Evolutionary conservation across 2,797 vertebrate species (phyloP).

Genomic region (Siniperca undulata): DNA sequence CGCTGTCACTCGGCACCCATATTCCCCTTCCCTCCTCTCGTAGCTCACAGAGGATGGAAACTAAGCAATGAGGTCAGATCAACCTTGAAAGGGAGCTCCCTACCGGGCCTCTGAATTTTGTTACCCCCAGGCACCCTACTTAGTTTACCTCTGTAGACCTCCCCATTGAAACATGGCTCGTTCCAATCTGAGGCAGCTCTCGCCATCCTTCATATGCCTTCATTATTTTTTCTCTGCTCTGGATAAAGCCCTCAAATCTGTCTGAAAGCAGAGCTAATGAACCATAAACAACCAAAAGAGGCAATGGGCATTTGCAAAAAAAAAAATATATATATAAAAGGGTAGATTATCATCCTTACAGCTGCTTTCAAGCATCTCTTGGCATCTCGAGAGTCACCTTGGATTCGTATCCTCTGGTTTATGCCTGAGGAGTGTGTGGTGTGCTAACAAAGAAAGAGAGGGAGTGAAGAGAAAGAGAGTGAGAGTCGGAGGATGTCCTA

Average conservation of each 20-base stretch:
- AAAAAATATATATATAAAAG: neutral
- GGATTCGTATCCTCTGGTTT: slow-evolving; percentile 74
- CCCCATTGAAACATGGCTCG: slow-evolving; percentile 59
- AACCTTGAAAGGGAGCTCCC: slow-evolving; percentile 87
- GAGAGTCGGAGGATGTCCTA: slow-evolving; percentile 85
- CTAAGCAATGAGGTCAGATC: slow-evolving; percentile 85
- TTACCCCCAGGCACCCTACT: slow-evolving; percentile 66
- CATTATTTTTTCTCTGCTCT: slow-evolving; percentile 35
- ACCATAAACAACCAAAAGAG: slow-evolving; percentile 33
- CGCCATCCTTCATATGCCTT: slow-evolving; percentile 54
- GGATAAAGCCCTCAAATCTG: slow-evolving; percentile 52
- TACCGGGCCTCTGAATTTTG: slow-evolving; percentile 72
- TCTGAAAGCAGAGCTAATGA: slow-evolving; percentile 33
- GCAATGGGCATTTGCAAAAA: slow-evolving; percentile 24
- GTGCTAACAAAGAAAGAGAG: slow-evolving; percentile 77
- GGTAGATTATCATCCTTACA: slow-evolving; percentile 39
- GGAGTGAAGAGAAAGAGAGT: slow-evolving; percentile 60
- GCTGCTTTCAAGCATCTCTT: slow-evolving; percentile 63
- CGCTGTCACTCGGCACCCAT: slow-evolving; percentile 74
- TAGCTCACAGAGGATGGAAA: slow-evolving; percentile 79
- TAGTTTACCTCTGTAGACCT: slow-evolving; percentile 74
- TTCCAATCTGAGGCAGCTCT: slow-evolving; percentile 62
- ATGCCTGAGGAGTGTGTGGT: slow-evolving; percentile 65
- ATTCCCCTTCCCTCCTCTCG: slow-evolving; percentile 63
- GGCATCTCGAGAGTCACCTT: slow-evolving; percentile 82